Evolutionary conservation across 2,888 invertebrate species (phyloP), one percentile per base, ranked within the genome.

Genomic region (Electrophaes corylata): DNA sequence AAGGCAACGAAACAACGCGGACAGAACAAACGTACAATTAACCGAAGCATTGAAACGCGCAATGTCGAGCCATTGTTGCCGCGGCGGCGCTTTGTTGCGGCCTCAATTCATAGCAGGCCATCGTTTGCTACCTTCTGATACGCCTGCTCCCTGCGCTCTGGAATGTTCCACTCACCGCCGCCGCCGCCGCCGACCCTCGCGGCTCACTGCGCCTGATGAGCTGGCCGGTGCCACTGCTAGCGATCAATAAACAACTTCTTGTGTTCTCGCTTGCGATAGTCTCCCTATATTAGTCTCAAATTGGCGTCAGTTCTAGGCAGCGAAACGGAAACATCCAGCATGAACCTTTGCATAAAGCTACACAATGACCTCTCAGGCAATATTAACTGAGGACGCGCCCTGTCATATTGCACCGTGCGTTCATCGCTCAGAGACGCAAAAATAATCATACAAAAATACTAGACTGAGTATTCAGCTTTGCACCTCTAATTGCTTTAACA

Each of bases 41-140:
- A 40, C 14, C 49, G 49, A 31, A n/a, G 12, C 29, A 49, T 31
- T 40, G 49, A 20, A 33, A 33, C 46, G 46, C 33, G 16, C 46
- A 33, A 8, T 35, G 46, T 44, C 44, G 29, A 16, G 16, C 58
- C 14, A 23, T 41, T 41, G 41, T 23, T 1, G 6, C 14, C 14
- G 26, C 43, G 43, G 26, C 23, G 39, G 23, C 26, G 10, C 23
- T 26, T 23, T 26, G 43, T 6, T 26, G 43, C 43, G 23, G 12
- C 43, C 43, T 20, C 14, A 8, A 23, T 16, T 16, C 16, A 37
- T 37, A 16, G 40, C 11, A 1, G 12, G 23, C n/a, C 20, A n/a
- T 41, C 44, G 44, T 10, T 44, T 10, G 43, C 12, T 29, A 48
- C 51, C 56, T 63, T 59, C 61, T 53, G 63, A 63, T 55, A 53